A percentile compares a stretch with the other conserved stretches of the same genome.
Evolutionary conservation across 2,888 invertebrate genomes (phyloP).

Genomic region (Epinotia nisella): DNA sequence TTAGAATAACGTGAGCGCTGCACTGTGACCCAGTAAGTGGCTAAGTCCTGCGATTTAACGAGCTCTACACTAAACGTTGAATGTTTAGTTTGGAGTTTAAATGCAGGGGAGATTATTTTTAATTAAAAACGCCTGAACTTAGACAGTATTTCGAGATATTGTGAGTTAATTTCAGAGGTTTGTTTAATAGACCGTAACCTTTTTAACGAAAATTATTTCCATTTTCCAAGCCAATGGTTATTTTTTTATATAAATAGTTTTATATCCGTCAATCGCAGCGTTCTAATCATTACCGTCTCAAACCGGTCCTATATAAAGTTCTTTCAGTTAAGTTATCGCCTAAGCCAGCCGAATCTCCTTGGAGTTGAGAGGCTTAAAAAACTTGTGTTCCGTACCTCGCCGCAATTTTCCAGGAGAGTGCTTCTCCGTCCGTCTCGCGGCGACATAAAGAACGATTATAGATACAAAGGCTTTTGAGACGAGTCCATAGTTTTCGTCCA

Average conservation of each 20-base stretch:
- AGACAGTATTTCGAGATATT: background rate
- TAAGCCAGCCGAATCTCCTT: slow-evolving; percentile 33
- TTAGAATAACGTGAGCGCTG: slow-evolving; percentile 3
- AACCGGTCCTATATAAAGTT: slow-evolving; percentile 10
- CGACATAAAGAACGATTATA: slow-evolving; percentile 60
- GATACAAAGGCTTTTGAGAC: slow-evolving; percentile 52
- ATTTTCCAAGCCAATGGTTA: background rate
- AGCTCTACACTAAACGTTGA: background rate
- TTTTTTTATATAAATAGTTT: background rate
- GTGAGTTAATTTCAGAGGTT: background rate
- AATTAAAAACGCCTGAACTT: background rate
- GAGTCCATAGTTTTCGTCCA: slow-evolving; percentile 47
- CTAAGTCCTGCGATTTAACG: background rate
- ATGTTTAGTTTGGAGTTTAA: background rate
- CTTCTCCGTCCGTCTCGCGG: slow-evolving; percentile 46
- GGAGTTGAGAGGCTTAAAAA: slow-evolving; percentile 47
- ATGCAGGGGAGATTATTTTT: background rate
- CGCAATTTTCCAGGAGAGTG: slow-evolving; percentile 62
- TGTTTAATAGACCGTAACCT: background rate
- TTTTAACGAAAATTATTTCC: background rate
- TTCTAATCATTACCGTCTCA: slow-evolving; percentile 26
- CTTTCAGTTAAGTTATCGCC: slow-evolving; percentile 33
- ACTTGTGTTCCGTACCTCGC: slow-evolving; percentile 48
- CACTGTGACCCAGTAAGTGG: background rate
- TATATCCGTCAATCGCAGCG: background rate